Conservation (phyloP, 2,113 vertebrate species). For the Bufo gargarizans region DNA sequence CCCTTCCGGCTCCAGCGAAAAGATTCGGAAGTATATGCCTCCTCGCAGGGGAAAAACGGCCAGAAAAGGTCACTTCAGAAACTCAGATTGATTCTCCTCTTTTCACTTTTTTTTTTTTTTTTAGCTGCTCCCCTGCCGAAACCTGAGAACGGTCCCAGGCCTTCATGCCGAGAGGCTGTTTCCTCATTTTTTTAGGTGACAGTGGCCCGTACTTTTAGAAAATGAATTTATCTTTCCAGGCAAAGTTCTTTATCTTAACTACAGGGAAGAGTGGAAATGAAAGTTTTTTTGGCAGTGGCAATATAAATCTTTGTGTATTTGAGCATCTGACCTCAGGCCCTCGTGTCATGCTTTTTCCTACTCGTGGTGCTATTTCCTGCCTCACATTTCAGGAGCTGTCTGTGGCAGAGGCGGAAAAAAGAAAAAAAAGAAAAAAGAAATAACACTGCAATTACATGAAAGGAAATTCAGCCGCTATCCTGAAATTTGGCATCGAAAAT, state of each 20-base stretch:
- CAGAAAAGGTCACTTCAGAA: slow-evolving; percentile 74
- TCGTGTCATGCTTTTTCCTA: slow-evolving; percentile 77
- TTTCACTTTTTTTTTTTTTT: slow-evolving; percentile 77
- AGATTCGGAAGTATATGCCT: slow-evolving; percentile 71
- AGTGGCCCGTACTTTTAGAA: slow-evolving; percentile 75
- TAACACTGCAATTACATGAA: slow-evolving; percentile 79
- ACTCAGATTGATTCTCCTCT: slow-evolving; percentile 62
- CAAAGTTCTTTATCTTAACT: slow-evolving; percentile 81
- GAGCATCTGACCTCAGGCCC: slow-evolving; percentile 69
- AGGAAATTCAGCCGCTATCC: slow-evolving; percentile 76
- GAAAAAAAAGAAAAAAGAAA: slow-evolving; percentile 46
- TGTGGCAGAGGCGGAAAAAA: slow-evolving; percentile 69
- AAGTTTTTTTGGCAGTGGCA: slow-evolving; percentile 72
- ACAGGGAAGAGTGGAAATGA: slow-evolving; percentile 75
- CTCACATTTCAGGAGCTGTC: slow-evolving; percentile 72
- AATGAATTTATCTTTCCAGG: slow-evolving; percentile 65
- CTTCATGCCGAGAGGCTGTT: slow-evolving; percentile 76
- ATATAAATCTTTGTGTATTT: slow-evolving; percentile 75
- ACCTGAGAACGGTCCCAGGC: slow-evolving; percentile 82
- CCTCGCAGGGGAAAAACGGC: slow-evolving; percentile 66
- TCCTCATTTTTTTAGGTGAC: slow-evolving; percentile 79
- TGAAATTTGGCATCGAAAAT: slow-evolving; percentile 73
- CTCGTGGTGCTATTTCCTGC: slow-evolving; percentile 82
- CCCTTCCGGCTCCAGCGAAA: slow-evolving; percentile 75
- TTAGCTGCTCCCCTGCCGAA: slow-evolving; percentile 79